Evolutionary conservation across 2,797 vertebrate species (phyloP), one percentile per base, ranked within the genome.

Genomic region (Fistularia tabacaria): DNA sequence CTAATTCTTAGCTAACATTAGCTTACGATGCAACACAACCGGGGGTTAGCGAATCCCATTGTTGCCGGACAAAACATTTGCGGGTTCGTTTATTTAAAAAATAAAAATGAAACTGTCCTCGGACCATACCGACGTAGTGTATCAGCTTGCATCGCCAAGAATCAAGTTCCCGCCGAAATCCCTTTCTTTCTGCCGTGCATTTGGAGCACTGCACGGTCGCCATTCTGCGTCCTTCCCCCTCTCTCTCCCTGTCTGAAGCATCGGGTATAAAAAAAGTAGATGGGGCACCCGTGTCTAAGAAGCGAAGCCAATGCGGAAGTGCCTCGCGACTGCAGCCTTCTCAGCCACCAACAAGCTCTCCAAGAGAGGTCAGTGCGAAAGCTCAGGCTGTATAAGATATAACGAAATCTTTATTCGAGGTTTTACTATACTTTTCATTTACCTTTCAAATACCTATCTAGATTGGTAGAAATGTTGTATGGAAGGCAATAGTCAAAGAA

Each of bases 161-260:
- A 85, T 98, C 96, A 84, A 98, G 94, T 91, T 98, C 95, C 91
- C 95, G 94, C 91, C 95, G 93, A 92, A 96, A 95, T 80, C 95
- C 93, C 84, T 91, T 95, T 79, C 92, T 93, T 89, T 98, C 96
- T 82, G 92, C 93, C 90, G 93, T 94, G 91, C 96, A 98, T 88
- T 92, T 94, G 61, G 91, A 91, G 88, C 96, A 98, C 91, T 93
- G 94, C 89, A 93, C 93, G 89, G 93, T 92, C 93, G 96, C 95
- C 96, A 98, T 98, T 94, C 92, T 94, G 86, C 86, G 89, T 92
- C 85, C 83, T 83, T 79, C 81, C 81, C 81, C 83, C 73, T 36
- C 76, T 59, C 66, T 70, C 57, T 62, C 62, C 51, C 59, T 62
- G 49, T 10, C 69, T 73, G 13, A 10, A 40, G 12, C 11, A 42